Base-by-base conservation (phyloP, 2,113 vertebrate species). In the Bungarus multicinctus region DNA sequence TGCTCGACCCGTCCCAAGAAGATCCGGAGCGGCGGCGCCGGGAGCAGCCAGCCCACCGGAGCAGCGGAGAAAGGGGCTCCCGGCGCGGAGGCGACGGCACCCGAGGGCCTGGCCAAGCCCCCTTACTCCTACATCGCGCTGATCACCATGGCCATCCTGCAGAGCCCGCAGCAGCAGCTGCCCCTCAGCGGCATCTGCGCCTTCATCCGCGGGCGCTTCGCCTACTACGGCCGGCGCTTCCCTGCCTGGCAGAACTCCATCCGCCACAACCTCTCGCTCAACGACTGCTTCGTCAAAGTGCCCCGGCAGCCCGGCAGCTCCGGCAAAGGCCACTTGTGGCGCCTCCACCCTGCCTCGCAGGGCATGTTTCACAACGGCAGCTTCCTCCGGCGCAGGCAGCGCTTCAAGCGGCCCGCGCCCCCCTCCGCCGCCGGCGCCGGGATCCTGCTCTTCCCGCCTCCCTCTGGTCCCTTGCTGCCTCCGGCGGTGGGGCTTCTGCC, bases 261-360 rank as follows among this genome's bases (percentile, higher is more conserved):
- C 97, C 97, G 99, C 23, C 99, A 99, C 98, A 99, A 99, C 97
- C 98, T 99, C 14, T 99, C 99, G 2, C 99, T 99, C 89, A 99
- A 99, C 93, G 99, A 99, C 98, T 99, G 99, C 94, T 99, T 99
- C 96, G 98, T 99, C 95, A 99, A 99, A 97, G 98, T 99, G 91
- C 99, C 99, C 23, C 97, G 99, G 91, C 98, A 99, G n/a, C 99
- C 99, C 0, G 99, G 99, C 0, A 98, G 99, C 89, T 98, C 99
- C 0, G 99, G 99, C n/a, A 99, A 99, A 95, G 99, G 99, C 90
- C 99, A 98, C 97, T 99, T 99, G 97, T 99, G 99, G 99, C 98
- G 98, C 54, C 97, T 99, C 94, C 98, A 99, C 94, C 98, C 98
- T 0, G 98, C 98, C 2, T 98, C 98, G 1, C 98, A 97, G 95